Conservation (phyloP, 2,113 vertebrate genomes). For the Notiomystis cincta region DNA sequence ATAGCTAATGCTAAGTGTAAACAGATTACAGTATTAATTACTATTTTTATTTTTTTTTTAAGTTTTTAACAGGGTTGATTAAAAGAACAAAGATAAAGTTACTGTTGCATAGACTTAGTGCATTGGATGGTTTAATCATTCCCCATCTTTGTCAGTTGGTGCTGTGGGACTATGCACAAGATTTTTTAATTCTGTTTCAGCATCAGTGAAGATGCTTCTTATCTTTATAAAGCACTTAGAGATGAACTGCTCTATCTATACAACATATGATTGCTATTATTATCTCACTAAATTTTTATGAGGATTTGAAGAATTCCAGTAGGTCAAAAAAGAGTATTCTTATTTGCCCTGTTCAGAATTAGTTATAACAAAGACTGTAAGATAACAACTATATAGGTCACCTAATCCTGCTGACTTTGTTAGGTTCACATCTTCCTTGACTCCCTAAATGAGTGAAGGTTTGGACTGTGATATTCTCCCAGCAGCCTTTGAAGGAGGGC, state of each 20-base stretch:
- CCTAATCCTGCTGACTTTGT: neutral
- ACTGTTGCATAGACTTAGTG: neutral
- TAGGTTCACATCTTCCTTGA: neutral
- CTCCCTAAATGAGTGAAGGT: neutral
- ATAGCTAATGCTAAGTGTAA: neutral
- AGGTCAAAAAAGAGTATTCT: neutral
- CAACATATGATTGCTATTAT: neutral
- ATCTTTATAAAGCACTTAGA: conserved; percentile 9
- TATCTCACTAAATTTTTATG: conserved; percentile 24
- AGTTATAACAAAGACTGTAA: neutral
- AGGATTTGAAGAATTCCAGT: neutral
- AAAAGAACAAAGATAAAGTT: neutral
- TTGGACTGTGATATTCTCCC: neutral
- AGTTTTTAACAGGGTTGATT: neutral
- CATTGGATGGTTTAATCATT: neutral
- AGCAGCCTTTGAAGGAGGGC: neutral
- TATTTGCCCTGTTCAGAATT: neutral
- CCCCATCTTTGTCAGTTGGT: neutral
- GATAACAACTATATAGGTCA: neutral
- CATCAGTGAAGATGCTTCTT: neutral
- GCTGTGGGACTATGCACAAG: neutral
- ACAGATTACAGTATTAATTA: neutral
- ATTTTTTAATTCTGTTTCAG: neutral
- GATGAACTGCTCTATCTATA: neutral
- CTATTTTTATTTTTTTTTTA: neutral